A percentile compares a stretch with the other conserved stretches of the same genome.
These are phyloP conservation scores for Allobates femoralis DNA, from an alignment of 2,797 vertebrate species.

Conservation along the genomic window DNA sequence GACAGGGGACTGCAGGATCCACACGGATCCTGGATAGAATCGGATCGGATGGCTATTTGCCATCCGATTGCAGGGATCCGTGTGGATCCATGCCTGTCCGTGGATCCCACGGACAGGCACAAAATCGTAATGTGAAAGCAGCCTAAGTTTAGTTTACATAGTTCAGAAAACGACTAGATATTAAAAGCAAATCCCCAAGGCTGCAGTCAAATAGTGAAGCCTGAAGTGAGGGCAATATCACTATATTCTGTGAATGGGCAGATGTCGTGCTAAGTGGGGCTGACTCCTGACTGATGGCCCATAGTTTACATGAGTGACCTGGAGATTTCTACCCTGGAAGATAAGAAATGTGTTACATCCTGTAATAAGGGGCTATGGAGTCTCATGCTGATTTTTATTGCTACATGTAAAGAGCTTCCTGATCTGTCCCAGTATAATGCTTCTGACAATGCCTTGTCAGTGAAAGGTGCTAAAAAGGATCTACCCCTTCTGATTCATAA, in stretches of 20 bases:
- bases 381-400: slow-evolving; percentile 58
- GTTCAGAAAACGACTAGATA: background rate
- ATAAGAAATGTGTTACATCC: slow-evolving; percentile 50
- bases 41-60: too few species aligned
- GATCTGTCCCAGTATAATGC: slow-evolving; percentile 34
- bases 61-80: too few species aligned
- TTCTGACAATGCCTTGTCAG: slow-evolving; percentile 39
- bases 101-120: too few species aligned
- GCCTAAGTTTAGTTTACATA: background rate
- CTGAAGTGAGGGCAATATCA: background rate
- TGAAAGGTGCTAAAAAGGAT: slow-evolving; percentile 35
- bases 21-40: too few species aligned
- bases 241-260: background rate
- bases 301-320: slow-evolving; percentile 21
- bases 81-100: too few species aligned
- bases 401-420: slow-evolving; percentile 46
- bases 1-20: too few species aligned
- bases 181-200: background rate
- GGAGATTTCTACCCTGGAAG: slow-evolving; percentile 35
- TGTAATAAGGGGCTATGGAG: slow-evolving; percentile 51
- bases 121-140: too few species aligned
- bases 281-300: slow-evolving; percentile 18
- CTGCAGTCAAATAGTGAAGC: background rate
- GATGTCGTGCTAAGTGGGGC: background rate
- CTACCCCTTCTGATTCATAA: slow-evolving; percentile 72